Conservation (phyloP, 1,140 invertebrate genomes). For the Andricus grossulariae region DNA sequence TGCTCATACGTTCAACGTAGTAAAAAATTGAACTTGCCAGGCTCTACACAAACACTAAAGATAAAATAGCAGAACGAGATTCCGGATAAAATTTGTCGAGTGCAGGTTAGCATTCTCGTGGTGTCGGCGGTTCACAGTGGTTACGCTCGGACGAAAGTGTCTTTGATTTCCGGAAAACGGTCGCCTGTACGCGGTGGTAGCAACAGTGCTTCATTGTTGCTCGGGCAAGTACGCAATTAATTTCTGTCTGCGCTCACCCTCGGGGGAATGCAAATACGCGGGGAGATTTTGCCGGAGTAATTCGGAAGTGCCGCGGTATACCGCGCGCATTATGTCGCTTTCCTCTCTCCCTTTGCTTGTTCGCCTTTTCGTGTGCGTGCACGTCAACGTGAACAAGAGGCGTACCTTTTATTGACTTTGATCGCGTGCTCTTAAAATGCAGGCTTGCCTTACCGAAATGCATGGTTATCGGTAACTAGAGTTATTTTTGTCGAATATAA, state of each 20-base stretch:
- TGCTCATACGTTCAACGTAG: no score
- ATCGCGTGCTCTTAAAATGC: conserved; percentile 16
- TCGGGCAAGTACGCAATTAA: conserved; percentile 72
- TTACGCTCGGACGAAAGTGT: conserved; percentile 60
- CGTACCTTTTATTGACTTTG: conserved; percentile 17
- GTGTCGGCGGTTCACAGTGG: conserved; percentile 41
- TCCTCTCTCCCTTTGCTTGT: conserved; percentile 50
- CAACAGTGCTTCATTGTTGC: conserved; percentile 68
- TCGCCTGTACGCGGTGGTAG: conserved; percentile 46
- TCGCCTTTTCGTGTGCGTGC: conserved; percentile 40
- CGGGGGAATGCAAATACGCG: conserved; percentile 70
- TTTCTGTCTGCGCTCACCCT: conserved; percentile 67
- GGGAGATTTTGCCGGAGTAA: conserved; percentile 71
- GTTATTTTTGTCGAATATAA: conserved; percentile 15
- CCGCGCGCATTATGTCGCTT: conserved; percentile 70
- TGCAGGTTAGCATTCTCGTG: conserved; percentile 34
- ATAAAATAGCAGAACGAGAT: not conserved
- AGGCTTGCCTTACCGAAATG: not conserved
- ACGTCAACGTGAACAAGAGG: not conserved
- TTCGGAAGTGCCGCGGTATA: conserved; percentile 72
- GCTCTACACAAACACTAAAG: not conserved
- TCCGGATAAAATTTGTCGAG: conserved; percentile 43
- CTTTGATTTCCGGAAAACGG: conserved; percentile 67
- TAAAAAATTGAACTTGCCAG: no score
- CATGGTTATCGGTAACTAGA: conserved; percentile 19